Conservation (phyloP, 2,888 invertebrate species). For the Troides aeacus region DNA sequence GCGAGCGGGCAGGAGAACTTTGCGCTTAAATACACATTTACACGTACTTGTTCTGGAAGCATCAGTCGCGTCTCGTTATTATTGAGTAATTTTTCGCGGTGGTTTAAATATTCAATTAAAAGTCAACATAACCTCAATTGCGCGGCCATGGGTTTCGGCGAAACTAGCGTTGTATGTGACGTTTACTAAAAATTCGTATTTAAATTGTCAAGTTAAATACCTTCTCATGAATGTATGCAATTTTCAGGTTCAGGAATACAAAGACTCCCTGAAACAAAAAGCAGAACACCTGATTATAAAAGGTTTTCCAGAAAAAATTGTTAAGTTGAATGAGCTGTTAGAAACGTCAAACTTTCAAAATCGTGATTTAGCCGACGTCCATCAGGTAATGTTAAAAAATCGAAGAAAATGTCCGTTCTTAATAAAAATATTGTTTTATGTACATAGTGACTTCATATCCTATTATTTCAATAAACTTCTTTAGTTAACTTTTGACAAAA, state of each 20-base stretch:
- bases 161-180: constrained; percentile 32
- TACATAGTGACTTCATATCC: not conserved
- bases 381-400: constrained; percentile 74
- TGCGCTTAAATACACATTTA: constrained; percentile 31
- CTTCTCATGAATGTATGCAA: constrained; percentile 13
- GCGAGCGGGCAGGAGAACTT: constrained; percentile 56
- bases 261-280: constrained; percentile 91
- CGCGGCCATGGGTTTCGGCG: constrained; percentile 39
- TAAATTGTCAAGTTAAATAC: constrained; percentile 11
- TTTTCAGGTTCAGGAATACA: constrained; percentile 92
- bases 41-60: not conserved
- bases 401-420: not conserved
- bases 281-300: constrained; percentile 93
- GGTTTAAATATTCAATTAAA: constrained; percentile 25
- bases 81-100: constrained; percentile 12
- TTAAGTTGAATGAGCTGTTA: constrained; percentile 91
- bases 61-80: constrained; percentile 20
- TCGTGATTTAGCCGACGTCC: constrained; percentile 87
- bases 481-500: not conserved
- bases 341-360: constrained; percentile 91
- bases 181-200: constrained; percentile 25
- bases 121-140: constrained; percentile 44
- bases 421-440: not conserved
- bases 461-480: not conserved
- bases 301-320: constrained; percentile 96